Evolutionary conservation across 2,797 vertebrate species (phyloP).

Genomic region (Antennarius maculatus): DNA sequence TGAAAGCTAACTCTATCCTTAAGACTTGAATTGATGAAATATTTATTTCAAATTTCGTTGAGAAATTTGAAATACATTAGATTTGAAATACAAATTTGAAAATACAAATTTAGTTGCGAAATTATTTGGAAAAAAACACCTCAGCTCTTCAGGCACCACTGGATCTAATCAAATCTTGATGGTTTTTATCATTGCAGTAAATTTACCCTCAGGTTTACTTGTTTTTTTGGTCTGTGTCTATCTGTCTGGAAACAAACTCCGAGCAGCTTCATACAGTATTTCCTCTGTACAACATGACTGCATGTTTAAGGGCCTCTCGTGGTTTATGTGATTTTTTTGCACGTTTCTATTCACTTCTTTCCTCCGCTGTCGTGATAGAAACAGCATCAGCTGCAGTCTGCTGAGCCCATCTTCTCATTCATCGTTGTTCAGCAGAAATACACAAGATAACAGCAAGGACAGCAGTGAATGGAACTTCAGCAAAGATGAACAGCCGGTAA

Average conservation of each 20-base stretch:
- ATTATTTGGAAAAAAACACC: no score
- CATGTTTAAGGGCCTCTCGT: no score
- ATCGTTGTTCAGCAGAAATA: slow-evolving; percentile 4
- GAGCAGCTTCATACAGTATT: no score
- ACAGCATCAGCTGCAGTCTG: no score
- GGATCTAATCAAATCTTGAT: neutral
- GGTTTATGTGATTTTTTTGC: no score
- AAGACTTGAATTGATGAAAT: no score
- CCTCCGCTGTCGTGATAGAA: neutral
- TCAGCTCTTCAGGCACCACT: no score
- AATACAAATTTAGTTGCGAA: neutral
- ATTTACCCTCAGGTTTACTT: neutral
- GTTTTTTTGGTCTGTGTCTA: neutral
- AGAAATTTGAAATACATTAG: no score
- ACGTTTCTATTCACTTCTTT: neutral
- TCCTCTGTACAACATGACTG: no score
- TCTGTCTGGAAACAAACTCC: no score
- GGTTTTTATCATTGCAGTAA: neutral
- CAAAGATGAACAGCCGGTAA: slow-evolving; percentile 15
- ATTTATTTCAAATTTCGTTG: no score
- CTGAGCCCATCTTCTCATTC: neutral
- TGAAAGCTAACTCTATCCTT: no score
- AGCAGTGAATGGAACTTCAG: neutral
- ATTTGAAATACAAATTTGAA: neutral
- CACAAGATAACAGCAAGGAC: neutral